A percentile compares a stretch with the other conserved stretches of the same genome.
Conservation (phyloP, 2,113 vertebrate species). For the Chinchilla lanigera region DNA sequence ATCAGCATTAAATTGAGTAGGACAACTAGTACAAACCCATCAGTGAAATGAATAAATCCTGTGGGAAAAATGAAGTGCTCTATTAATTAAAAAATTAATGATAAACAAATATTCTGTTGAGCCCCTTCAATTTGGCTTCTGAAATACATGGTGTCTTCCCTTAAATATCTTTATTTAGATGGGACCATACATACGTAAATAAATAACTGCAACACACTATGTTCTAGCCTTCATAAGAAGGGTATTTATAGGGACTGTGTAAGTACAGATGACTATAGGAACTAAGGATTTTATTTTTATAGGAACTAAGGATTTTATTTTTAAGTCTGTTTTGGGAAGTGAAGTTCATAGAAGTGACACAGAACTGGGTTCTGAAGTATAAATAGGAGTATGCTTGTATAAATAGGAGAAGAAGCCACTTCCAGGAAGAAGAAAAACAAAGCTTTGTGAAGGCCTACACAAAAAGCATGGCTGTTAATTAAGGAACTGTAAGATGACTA, state of each 20-base stretch:
- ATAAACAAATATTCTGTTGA: background rate
- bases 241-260: background rate
- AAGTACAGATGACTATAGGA: background rate
- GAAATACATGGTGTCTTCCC: background rate
- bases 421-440: background rate
- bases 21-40: background rate
- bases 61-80: background rate
- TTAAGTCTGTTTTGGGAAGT: background rate
- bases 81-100: background rate
- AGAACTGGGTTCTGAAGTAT: background rate
- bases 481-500: background rate
- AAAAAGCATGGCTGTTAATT: background rate
- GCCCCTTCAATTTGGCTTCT: background rate
- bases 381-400: background rate
- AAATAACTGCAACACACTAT: background rate
- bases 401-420: background rate
- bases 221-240: background rate
- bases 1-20: background rate
- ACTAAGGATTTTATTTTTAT: background rate
- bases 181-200: background rate
- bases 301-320: background rate
- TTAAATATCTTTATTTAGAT: slow-evolving; percentile 18
- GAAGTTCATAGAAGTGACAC: background rate
- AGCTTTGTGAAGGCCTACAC: background rate
- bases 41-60: background rate